These are phyloP conservation scores for Gopherus evgoodei DNA, from an alignment of 2,113 vertebrate genomes.

Conservation along the genomic window DNA sequence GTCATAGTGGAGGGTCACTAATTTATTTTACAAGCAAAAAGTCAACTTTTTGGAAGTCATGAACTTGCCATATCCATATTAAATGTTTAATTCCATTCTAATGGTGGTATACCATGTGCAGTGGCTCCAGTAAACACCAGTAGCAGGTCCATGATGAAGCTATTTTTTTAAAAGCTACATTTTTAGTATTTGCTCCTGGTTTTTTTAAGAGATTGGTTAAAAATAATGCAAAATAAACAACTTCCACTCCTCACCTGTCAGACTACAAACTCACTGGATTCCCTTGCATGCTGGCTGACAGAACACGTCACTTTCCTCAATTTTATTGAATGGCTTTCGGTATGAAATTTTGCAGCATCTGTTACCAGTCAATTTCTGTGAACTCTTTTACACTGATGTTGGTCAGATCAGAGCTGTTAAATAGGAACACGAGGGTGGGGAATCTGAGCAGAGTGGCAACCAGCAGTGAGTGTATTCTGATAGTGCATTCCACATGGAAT, in stretches of 20 bases:
- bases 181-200: not conserved
- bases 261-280: not conserved
- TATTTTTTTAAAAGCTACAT: not conserved
- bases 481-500: not conserved
- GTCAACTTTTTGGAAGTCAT: slow-evolving; percentile 3
- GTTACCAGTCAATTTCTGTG: not conserved
- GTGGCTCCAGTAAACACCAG: not conserved
- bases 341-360: slow-evolving; percentile 35
- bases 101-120: not conserved
- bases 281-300: not conserved
- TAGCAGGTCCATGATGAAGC: not conserved
- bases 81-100: not conserved
- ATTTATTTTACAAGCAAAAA: slow-evolving; percentile 10
- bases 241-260: not conserved
- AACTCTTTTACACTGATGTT: slow-evolving; percentile 18
- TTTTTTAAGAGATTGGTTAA: not conserved
- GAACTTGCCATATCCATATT: slow-evolving; percentile 16
- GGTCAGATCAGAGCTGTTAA: slow-evolving; percentile 16
- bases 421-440: not conserved
- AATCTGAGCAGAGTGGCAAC: not conserved
- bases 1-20: not conserved
- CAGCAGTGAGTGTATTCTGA: not conserved
- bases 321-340: slow-evolving; percentile 38
- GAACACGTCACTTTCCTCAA: slow-evolving; percentile 30
- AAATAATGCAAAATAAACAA: slow-evolving; percentile 20